A percentile compares a stretch with the other conserved stretches of the same genome.
Evolutionary conservation across 1,140 invertebrate genomes (phyloP).

Genomic region (Camponotus floridanus): DNA sequence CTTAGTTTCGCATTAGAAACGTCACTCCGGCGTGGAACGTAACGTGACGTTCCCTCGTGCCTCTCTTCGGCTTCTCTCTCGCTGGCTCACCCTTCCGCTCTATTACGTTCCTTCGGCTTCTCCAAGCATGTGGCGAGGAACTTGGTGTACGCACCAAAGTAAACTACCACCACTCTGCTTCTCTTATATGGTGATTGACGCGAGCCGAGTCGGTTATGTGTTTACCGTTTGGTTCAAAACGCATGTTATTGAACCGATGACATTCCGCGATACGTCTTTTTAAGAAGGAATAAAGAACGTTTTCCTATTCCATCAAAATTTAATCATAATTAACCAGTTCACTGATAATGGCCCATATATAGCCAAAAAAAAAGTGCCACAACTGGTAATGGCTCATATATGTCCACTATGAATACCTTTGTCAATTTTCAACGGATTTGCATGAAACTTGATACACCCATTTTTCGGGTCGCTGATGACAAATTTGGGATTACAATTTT

Average conservation of each 20-base stretch:
- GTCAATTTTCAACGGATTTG: no score
- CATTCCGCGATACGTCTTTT: background rate
- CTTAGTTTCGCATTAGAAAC: slow-evolving; percentile 79
- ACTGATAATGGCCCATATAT: no score
- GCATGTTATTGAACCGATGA: background rate
- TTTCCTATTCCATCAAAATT: background rate
- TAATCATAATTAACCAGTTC: background rate
- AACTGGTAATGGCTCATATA: no score
- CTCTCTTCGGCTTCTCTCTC: slow-evolving; percentile 57
- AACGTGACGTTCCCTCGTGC: slow-evolving; percentile 68
- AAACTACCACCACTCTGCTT: slow-evolving; percentile 67
- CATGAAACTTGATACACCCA: no score
- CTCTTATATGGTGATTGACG: slow-evolving; percentile 59
- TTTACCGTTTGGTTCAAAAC: slow-evolving; percentile 47
- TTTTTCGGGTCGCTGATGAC: no score
- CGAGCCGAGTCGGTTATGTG: slow-evolving; percentile 38
- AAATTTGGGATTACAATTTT: no score
- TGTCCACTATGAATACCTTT: no score
- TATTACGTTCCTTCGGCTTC: slow-evolving; percentile 49
- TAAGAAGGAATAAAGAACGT: background rate
- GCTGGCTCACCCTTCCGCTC: slow-evolving; percentile 2
- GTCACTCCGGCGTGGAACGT: slow-evolving; percentile 76
- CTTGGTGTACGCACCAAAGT: slow-evolving; percentile 61
- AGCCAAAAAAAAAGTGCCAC: no score
- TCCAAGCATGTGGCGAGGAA: slow-evolving; percentile 47